A percentile compares a stretch with the other conserved stretches of the same genome.
These are phyloP conservation scores for Cecropterus lyciades DNA, from an alignment of 1,140 invertebrate species.

Conservation along the genomic window DNA sequence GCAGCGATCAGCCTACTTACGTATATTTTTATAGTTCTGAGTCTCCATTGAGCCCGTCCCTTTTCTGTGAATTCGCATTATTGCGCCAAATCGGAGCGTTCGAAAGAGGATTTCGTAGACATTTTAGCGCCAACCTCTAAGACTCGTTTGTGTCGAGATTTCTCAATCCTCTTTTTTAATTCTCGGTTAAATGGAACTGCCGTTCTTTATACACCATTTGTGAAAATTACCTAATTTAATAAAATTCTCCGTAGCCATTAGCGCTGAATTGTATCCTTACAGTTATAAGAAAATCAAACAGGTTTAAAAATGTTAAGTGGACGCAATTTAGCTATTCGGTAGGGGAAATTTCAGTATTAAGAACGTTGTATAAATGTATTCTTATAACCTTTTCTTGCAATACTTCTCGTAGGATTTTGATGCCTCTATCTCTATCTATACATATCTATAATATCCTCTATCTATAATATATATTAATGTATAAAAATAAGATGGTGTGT, in stretches of 20 bases:
- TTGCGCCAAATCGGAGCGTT: constrained; percentile 22
- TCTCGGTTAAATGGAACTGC: neutral
- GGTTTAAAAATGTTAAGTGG: too few species aligned
- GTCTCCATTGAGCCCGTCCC: constrained; percentile 9
- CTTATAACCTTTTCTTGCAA: too few species aligned
- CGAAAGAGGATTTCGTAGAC: constrained; percentile 23
- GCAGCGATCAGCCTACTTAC: neutral
- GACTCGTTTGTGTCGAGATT: constrained; percentile 28
- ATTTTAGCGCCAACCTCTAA: constrained; percentile 14
- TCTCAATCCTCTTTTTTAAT: constrained; percentile 24
- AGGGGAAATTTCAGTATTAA: too few species aligned
- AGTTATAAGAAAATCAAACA: too few species aligned
- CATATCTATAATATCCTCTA: too few species aligned
- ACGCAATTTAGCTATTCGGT: too few species aligned
- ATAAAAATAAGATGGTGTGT: too few species aligned
- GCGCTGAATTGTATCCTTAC: too few species aligned
- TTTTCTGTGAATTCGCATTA: constrained; percentile 32
- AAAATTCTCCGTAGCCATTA: neutral
- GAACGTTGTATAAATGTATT: too few species aligned
- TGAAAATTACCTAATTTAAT: neutral
- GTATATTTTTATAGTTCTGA: constrained; percentile 13
- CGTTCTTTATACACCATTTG: neutral
- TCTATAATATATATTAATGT: too few species aligned
- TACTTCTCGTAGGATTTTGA: too few species aligned
- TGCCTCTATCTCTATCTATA: too few species aligned